Percentiles rank a stretch among this genome's conserved stretches.
These are phyloP conservation scores for Conus ventricosus DNA, from an alignment of 1,140 invertebrate genomes.

Conservation along the genomic window DNA sequence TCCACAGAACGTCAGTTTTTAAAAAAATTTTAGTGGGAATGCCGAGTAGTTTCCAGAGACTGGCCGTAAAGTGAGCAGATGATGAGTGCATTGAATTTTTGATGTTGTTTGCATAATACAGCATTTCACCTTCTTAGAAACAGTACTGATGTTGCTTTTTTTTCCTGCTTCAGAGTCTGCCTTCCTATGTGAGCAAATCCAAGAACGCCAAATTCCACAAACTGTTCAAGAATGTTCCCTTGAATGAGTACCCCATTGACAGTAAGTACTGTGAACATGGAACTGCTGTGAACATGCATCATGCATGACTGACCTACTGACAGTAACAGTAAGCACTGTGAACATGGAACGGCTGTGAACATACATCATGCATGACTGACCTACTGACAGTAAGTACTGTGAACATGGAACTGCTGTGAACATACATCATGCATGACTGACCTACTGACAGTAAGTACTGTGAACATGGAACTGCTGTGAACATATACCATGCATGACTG, in stretches of 20 bases:
- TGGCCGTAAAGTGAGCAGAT: too few species aligned
- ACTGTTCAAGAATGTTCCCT: slow-evolving; percentile 65
- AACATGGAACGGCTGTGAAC: too few species aligned
- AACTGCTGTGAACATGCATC: too few species aligned
- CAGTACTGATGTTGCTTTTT: background rate
- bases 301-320: slow-evolving; percentile 62
- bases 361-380: slow-evolving; percentile 52
- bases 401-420: too few species aligned
- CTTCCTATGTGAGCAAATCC: slow-evolving; percentile 60
- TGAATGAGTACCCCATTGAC: slow-evolving; percentile 63
- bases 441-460: slow-evolving; percentile 64
- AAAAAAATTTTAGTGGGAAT: too few species aligned
- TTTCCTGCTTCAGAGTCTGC: slow-evolving; percentile 41
- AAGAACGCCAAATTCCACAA: slow-evolving; percentile 68
- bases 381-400: slow-evolving; percentile 62
- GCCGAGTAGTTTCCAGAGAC: too few species aligned
- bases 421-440: background rate
- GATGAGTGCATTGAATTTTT: too few species aligned
- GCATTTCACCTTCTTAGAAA: too few species aligned
- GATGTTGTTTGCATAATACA: too few species aligned
- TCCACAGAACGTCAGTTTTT: too few species aligned
- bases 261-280: slow-evolving; percentile 52
- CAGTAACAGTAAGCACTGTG: slow-evolving; percentile 64
- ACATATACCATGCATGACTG: slow-evolving; percentile 49
- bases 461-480: too few species aligned